A percentile compares a stretch with the other conserved stretches of the same genome.
These are phyloP conservation scores for Taenioides sp. DNA, from an alignment of 2,797 vertebrate genomes.

Conservation along the genomic window DNA sequence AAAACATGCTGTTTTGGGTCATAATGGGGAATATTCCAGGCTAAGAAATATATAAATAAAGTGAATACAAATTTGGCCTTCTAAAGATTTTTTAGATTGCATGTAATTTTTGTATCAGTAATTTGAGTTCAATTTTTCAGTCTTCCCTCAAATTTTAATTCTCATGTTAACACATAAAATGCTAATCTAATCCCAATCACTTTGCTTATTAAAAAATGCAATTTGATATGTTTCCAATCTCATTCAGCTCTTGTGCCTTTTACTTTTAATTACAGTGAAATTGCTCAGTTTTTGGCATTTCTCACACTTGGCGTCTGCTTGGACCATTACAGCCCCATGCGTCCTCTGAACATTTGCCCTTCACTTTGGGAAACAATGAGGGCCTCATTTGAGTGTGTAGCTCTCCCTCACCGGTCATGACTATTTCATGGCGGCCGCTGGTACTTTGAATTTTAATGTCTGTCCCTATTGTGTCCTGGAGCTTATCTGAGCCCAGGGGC, in stretches of 20 bases:
- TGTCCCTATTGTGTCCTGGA: constrained; percentile 63
- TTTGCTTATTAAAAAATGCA: not conserved
- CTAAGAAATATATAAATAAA: too few relatives aligned
- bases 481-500: constrained; percentile 66
- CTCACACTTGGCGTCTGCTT: not conserved
- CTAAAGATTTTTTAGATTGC: too few relatives aligned
- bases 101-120: too few relatives aligned
- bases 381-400: constrained; percentile 45
- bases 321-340: not conserved
- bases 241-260: not conserved
- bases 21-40: too few relatives aligned
- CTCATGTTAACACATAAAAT: not conserved
- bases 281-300: constrained; percentile 1
- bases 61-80: too few relatives aligned
- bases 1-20: too few relatives aligned
- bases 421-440: constrained; percentile 73
- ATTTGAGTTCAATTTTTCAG: too few relatives aligned
- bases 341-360: constrained; percentile 17
- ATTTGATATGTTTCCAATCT: not conserved
- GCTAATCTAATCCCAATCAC: not conserved
- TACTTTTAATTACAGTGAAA: not conserved
- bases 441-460: constrained; percentile 76
- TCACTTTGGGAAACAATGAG: constrained; percentile 27
- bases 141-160: too few relatives aligned
- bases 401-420: constrained; percentile 69